A percentile compares a stretch with the other conserved stretches of the same genome.
Evolutionary conservation across 2,113 vertebrate species (phyloP).

Genomic region (Varanus komodoensis): DNA sequence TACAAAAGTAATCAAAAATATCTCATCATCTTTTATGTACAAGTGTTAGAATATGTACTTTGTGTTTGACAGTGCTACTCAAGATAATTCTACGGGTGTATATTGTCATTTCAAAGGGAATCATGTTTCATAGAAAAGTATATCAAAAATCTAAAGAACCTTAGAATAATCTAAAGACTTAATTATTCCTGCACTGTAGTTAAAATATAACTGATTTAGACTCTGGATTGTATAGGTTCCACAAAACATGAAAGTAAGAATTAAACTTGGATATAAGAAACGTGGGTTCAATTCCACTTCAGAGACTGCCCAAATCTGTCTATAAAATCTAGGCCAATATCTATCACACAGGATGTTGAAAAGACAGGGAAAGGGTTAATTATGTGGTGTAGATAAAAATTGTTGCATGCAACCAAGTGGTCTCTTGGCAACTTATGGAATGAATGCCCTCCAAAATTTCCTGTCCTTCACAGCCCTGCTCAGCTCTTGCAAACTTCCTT

Average conservation of each 20-base stretch:
- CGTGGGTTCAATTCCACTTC: not conserved
- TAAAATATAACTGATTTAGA: not conserved
- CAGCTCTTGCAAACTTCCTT: too few relatives aligned
- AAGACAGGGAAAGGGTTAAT: too few relatives aligned
- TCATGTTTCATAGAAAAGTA: not conserved
- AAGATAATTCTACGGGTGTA: not conserved
- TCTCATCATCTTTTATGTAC: not conserved
- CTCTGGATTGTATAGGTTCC: not conserved
- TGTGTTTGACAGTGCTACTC: not conserved
- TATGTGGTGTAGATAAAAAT: too few relatives aligned
- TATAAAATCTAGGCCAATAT: not conserved
- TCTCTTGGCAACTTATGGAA: too few relatives aligned
- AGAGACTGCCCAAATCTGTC: not conserved
- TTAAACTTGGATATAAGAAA: not conserved
- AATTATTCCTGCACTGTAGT: not conserved
- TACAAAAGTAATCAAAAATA: not conserved
- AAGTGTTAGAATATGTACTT: not conserved
- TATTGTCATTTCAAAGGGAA: not conserved
- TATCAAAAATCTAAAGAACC: not conserved
- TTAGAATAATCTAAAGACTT: not conserved
- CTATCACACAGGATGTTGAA: too few relatives aligned
- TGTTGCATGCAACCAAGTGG: too few relatives aligned
- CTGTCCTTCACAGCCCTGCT: too few relatives aligned
- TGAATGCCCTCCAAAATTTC: too few relatives aligned
- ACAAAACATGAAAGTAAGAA: not conserved